phyloP scores from a whole-genome alignment of 2,797 vertebrate species.

The Arctocebus calabarensis region DNA sequence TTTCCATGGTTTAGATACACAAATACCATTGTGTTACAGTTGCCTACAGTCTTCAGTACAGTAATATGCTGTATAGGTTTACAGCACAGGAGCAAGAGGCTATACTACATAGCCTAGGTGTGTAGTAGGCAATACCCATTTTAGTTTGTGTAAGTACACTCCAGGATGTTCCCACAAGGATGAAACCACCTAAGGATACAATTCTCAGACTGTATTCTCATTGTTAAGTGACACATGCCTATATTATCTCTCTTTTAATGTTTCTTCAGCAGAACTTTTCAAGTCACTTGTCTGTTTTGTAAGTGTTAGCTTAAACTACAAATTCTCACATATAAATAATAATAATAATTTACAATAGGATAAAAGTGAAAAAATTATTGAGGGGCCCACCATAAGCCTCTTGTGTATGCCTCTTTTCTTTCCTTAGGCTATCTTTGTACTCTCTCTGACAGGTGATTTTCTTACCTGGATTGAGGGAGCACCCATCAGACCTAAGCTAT shows the following conservation, averaged over 20 bases:
- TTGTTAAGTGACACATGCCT: neutral
- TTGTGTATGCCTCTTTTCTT: neutral
- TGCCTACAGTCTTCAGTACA: neutral
- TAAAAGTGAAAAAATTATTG: neutral
- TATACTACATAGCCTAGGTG: neutral
- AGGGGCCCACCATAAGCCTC: neutral
- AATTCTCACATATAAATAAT: neutral
- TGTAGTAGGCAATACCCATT: neutral
- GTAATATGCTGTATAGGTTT: neutral
- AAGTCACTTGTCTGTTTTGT: neutral
- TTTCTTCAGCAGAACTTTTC: slow-evolving; percentile 8
- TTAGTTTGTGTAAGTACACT: neutral
- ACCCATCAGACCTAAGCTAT: neutral
- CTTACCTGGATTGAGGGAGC: neutral
- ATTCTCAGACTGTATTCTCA: neutral
- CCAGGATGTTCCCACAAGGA: neutral
- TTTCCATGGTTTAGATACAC: neutral
- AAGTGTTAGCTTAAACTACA: neutral
- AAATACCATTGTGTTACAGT: neutral
- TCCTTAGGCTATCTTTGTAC: neutral
- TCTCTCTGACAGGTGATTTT: neutral
- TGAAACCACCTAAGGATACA: neutral
- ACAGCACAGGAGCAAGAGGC: neutral
- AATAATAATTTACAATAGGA: neutral
- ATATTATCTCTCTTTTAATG: neutral